A percentile compares a stretch with the other conserved stretches of the same genome.
Conservation (phyloP, 1,140 invertebrate species). For the Brachionus sp. region DNA sequence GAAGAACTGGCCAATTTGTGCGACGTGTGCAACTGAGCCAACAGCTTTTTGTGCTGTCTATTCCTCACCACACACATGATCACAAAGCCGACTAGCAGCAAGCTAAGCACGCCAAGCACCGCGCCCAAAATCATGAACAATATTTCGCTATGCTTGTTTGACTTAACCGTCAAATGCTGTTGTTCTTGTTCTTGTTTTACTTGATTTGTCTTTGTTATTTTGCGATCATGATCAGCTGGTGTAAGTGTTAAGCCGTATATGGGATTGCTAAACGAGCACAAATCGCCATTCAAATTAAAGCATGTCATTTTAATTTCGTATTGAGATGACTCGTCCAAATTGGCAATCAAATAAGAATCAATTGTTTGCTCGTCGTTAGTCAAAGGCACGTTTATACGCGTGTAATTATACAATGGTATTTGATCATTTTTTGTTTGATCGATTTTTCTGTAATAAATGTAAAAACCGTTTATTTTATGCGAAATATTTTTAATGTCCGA, state of each 20-base stretch:
- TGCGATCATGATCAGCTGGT: not conserved
- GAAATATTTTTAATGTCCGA: not conserved
- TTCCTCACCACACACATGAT: conserved; percentile 59
- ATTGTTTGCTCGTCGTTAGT: not conserved
- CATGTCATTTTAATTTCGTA: conserved; percentile 12
- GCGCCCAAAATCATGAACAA: conserved; percentile 58
- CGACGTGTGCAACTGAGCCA: conserved; percentile 17
- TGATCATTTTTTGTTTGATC: not conserved
- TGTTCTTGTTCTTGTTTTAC: not conserved
- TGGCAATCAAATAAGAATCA: conserved; percentile 34
- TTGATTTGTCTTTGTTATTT: not conserved
- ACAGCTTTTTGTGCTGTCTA: conserved; percentile 53
- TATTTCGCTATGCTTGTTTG: conserved; percentile 50
- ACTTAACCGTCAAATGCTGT: not conserved
- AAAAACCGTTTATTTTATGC: conserved; percentile 4
- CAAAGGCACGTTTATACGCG: conserved; percentile 14
- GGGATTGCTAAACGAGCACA: conserved; percentile 40
- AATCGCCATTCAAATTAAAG: conserved; percentile 38
- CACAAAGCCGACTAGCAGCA: conserved; percentile 56
- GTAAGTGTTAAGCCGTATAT: conserved; percentile 20
- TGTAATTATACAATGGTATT: conserved; percentile 34
- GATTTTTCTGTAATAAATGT: conserved; percentile 22
- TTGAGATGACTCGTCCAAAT: not conserved
- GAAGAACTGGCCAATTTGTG: conserved; percentile 27
- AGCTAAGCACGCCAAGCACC: conserved; percentile 55